Conservation (phyloP, 2,113 vertebrate genomes). For the Peromyscus leucopus region DNA sequence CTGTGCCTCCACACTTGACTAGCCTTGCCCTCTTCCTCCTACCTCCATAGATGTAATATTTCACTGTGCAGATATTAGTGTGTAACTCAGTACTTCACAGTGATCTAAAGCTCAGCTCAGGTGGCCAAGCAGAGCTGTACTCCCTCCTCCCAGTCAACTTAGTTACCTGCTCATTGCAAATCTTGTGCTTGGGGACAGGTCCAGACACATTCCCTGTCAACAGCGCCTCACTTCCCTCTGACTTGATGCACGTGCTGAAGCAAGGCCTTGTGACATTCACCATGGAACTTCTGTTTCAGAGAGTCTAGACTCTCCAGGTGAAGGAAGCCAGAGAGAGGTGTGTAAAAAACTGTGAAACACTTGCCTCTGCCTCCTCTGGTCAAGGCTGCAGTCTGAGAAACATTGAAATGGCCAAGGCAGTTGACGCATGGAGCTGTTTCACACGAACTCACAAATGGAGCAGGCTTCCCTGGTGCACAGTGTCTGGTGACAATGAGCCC, state of each 20-base stretch:
- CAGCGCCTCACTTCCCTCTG: neutral
- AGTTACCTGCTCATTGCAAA: neutral
- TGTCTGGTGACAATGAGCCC: neutral
- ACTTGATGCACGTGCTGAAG: neutral
- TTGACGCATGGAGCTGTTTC: neutral
- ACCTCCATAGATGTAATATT: neutral
- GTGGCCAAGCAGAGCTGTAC: neutral
- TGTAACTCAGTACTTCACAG: neutral
- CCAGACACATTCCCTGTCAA: neutral
- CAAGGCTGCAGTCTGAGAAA: neutral
- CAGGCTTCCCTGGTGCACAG: neutral
- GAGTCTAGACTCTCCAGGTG: neutral
- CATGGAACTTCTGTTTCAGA: neutral
- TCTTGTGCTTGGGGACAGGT: neutral
- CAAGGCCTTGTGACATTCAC: neutral
- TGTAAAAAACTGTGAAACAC: conserved; percentile 1
- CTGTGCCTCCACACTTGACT: too few species aligned
- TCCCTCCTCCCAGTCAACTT: neutral
- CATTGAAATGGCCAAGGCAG: neutral
- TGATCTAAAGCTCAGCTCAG: neutral
- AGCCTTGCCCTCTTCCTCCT: too few species aligned
- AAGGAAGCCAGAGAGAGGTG: neutral
- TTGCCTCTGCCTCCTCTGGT: neutral
- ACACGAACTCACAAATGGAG: neutral
- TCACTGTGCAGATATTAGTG: neutral